Base-by-base conservation (phyloP, 2,797 vertebrate genomes). In the Argyrosomus regius region DNA sequence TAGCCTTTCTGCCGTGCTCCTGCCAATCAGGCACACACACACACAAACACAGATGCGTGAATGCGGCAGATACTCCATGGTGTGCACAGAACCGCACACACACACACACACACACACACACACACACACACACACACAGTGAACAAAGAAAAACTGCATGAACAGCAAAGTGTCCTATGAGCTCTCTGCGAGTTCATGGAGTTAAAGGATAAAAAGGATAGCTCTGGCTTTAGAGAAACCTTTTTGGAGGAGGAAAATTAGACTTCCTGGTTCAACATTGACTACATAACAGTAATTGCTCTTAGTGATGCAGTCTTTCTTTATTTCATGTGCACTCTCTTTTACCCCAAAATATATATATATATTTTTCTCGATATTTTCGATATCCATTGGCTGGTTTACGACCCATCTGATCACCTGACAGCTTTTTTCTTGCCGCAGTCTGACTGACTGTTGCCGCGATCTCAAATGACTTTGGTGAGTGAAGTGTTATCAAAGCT, bases 1-100 rank as follows among this genome's bases (percentile, higher is more conserved):
- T 94, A 92, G 80, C 73, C 86, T 97, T 95, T 94, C 94, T 81
- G 60, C 64, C 63, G 46, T 3, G 53, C 75, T 72, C 28, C 80
- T 89, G 89, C 90, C 89, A 90, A 77, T 93, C 90, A 91, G 18
- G 63, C 70, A 70, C 79, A 77, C 73, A 88, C 57, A 58, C 18
- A 72, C 3, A 8, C 31, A 41, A 7, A 35, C 31, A 35, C 31
- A 35, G 31, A 35, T 39, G 35, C 35, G 35, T 46, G 46, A 69
- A 45, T 31, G 56, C 56, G 13, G 39, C 26, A 28, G 59, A 68
- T 63, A 46, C 53, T 35, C 41, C 17, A 59, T 13, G 50, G 35
- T 41, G 35, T 50, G 41, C 31, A 26, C 70, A 61, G 31, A 73
- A 14, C 18, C 49, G 43, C 48, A 54, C 53, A 56, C 24, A 75